Base-by-base conservation (phyloP, 2,797 vertebrate species). In the Schizopygopsis pylzovi region DNA sequence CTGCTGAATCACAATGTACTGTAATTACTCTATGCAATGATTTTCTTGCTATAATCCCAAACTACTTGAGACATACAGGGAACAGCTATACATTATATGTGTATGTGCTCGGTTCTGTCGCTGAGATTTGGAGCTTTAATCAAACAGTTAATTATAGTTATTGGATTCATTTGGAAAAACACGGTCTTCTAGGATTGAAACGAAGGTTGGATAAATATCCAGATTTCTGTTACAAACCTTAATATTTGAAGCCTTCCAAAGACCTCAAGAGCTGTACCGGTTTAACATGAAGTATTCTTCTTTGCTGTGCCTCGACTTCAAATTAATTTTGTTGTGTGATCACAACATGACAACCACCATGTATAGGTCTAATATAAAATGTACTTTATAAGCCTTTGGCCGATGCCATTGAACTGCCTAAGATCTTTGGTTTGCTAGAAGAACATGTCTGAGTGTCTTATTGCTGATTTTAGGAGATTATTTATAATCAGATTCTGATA, bases 251-350 rank as follows among this genome's bases (percentile, higher is more conserved):
- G 56, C 59, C 59, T 39, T 76, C 22, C 56, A 65, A 39, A 16
- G 43, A 76, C 72, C 59, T 67, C 22, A 25, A 33, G n/a, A 43
- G 81, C 56, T 83, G 54, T 83, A 28, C 43, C 6, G 6, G 20
- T 41, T 76, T 49, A 65, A n/a, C 6, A n/a, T 61, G 52, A 73
- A 73, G 81, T 37, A 28, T 68, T 68, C 70, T 56, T 84, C 7
- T 67, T 70, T 71, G 39, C 61, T 67, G 82, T 84, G 61, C 73
- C 82, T 84, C 45, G 37, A 84, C 52, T 76, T 52, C 20, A 47
- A 80, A 54, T 70, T 59, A 6, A 28, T 83, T 72, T 63, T 45
- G 43, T n/a, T 39, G n/a, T n/a, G 25, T 39, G 63, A 37, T 43
- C 15, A 37, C 12, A 43, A 75, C 9, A n/a, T 71, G 83, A 79